These are phyloP conservation scores for Gerris buenoi DNA, from an alignment of 1,140 invertebrate species.

Conservation along the genomic window DNA sequence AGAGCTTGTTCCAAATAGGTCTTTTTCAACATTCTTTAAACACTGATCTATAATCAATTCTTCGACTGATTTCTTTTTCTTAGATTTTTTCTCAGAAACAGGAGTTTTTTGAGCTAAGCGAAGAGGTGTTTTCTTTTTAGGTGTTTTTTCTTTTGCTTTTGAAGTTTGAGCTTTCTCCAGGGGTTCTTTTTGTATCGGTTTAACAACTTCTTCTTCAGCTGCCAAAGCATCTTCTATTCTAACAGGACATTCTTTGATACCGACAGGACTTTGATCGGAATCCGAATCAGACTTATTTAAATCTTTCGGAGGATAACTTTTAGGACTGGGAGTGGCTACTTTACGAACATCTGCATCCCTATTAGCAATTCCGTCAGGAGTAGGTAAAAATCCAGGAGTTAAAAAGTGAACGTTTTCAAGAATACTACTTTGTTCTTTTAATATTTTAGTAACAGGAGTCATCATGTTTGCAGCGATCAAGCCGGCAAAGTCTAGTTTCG, in stretches of 20 bases:
- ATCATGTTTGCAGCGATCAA: not conserved
- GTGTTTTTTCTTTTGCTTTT: no score
- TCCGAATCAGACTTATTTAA: no score
- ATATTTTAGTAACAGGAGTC: not conserved
- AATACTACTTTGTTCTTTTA: constrained; percentile 1
- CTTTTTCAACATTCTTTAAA: not conserved
- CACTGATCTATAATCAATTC: not conserved
- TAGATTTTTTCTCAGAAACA: not conserved
- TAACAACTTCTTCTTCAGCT: not conserved
- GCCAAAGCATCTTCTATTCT: not conserved
- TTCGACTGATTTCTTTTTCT: not conserved
- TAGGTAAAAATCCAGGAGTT: not conserved
- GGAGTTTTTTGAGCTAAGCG: not conserved
- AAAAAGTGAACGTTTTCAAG: not conserved
- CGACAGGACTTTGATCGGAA: no score
- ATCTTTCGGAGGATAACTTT: not conserved
- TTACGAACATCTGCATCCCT: not conserved
- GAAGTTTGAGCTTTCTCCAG: no score
- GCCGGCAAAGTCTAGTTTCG: not conserved
- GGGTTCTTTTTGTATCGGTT: not conserved
- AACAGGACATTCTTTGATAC: not conserved
- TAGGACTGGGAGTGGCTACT: not conserved
- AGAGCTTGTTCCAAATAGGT: not conserved
- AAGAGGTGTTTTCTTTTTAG: not conserved
- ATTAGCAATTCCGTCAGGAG: not conserved